Evolutionary conservation across 2,797 vertebrate genomes (phyloP).

Genomic region (Serranus cabrilla): DNA sequence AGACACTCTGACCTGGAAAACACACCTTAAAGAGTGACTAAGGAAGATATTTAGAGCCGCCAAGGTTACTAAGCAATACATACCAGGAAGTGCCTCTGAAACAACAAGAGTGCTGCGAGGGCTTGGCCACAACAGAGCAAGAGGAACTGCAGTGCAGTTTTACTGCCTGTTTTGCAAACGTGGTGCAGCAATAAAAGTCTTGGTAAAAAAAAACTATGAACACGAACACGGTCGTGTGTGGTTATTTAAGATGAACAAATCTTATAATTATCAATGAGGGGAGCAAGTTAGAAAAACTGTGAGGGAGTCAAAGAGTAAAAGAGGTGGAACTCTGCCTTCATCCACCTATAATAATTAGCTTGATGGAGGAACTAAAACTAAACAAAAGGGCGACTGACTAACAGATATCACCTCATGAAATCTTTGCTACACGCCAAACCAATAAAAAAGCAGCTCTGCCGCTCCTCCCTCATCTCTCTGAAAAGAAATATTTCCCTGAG

Average conservation of each 20-base stretch:
- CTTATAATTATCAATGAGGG: neutral
- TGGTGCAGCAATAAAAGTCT: conserved; percentile 6
- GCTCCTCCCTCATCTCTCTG: neutral
- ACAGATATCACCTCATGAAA: conserved; percentile 28
- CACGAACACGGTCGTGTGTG: neutral
- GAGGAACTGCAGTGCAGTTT: conserved; percentile 35
- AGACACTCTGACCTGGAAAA: conserved; percentile 5
- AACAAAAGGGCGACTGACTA: neutral
- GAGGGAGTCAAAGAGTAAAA: neutral
- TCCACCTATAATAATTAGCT: neutral
- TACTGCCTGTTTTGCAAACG: conserved; percentile 24
- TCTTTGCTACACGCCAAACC: neutral
- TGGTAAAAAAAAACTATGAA: neutral
- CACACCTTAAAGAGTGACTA: conserved; percentile 21
- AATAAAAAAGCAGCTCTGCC: neutral
- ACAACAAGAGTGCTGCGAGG: conserved; percentile 8
- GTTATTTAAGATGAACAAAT: neutral
- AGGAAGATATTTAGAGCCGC: conserved; percentile 11
- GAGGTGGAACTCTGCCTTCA: neutral
- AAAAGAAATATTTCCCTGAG: conserved; percentile 7
- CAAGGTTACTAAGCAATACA: conserved; percentile 14
- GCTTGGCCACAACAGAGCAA: conserved; percentile 15
- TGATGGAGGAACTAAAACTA: conserved; percentile 1
- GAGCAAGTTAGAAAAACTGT: neutral
- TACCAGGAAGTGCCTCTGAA: conserved; percentile 51